A percentile compares a stretch with the other conserved stretches of the same genome.
These are phyloP conservation scores for Xyliphius kryptos DNA, from an alignment of 2,113 vertebrate genomes.

Conservation along the genomic window DNA sequence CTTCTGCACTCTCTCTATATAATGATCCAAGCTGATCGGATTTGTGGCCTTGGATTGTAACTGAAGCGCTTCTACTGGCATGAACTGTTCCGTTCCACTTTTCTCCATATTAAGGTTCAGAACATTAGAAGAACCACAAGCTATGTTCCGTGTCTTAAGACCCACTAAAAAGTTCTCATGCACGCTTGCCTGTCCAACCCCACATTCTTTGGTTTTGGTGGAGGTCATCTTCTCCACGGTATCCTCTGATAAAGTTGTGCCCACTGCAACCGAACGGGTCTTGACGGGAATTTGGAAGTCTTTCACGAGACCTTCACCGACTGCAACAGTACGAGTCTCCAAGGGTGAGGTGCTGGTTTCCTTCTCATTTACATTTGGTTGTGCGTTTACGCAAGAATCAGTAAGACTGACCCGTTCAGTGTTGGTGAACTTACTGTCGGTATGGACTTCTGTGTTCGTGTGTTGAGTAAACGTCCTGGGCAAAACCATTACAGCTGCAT, in stretches of 20 bases:
- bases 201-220: slow-evolving; percentile 82
- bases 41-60: slow-evolving; percentile 48
- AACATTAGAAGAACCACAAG: slow-evolving; percentile 74
- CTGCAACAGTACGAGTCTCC: slow-evolving; percentile 71
- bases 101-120: slow-evolving; percentile 47
- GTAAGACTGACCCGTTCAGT: slow-evolving; percentile 52
- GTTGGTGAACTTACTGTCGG: slow-evolving; percentile 66
- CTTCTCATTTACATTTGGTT: slow-evolving; percentile 64
- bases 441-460: slow-evolving; percentile 65
- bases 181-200: slow-evolving; percentile 74
- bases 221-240: slow-evolving; percentile 54
- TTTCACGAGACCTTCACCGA: slow-evolving; percentile 86
- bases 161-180: slow-evolving; percentile 88
- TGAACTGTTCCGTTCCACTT: slow-evolving; percentile 61
- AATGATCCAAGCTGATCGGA: slow-evolving; percentile 76
- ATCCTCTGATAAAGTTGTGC: slow-evolving; percentile 66
- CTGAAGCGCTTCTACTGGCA: slow-evolving; percentile 16
- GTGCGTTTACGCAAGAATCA: slow-evolving; percentile 71
- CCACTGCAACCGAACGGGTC: slow-evolving; percentile 77
- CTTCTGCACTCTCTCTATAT: slow-evolving; percentile 88
- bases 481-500: slow-evolving; percentile 66
- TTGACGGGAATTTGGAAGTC: slow-evolving; percentile 66
- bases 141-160: slow-evolving; percentile 85
- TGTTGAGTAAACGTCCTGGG: slow-evolving; percentile 62
- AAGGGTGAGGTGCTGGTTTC: slow-evolving; percentile 71